phyloP scores from a whole-genome alignment of 2,797 vertebrate genomes.

The Pantherophis vulpinus region DNA sequence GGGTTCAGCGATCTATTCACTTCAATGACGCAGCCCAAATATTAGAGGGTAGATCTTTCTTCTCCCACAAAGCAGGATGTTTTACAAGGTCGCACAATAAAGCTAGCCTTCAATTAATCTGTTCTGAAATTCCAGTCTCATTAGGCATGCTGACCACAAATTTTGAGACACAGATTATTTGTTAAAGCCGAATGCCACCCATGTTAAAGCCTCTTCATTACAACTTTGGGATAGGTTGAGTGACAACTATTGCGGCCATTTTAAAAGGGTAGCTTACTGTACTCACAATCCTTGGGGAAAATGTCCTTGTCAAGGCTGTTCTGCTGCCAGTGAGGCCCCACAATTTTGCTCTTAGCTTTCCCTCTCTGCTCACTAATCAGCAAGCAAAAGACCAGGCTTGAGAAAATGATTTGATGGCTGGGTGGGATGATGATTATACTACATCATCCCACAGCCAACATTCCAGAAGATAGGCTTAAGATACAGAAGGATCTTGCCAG shows the following conservation, averaged over 20 bases:
- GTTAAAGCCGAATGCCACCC: not conserved
- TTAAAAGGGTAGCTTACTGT: fast-evolving
- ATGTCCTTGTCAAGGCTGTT: not conserved
- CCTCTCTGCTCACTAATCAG: not conserved
- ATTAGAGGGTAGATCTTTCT: not conserved
- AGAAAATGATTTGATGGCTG: not conserved
- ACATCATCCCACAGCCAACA: no score
- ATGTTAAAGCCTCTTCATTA: not conserved
- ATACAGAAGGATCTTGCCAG: no score
- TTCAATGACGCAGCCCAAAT: not conserved
- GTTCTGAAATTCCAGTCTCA: not conserved
- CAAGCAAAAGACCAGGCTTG: not conserved
- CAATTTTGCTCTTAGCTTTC: not conserved
- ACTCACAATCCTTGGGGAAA: not conserved
- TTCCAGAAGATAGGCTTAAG: no score
- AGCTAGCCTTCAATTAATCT: not conserved
- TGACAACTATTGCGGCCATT: not conserved
- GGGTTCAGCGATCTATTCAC: not conserved
- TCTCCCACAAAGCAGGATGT: not conserved
- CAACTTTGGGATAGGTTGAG: no score
- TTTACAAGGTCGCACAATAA: not conserved
- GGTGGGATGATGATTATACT: not conserved
- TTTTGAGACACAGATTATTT: not conserved
- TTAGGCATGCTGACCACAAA: not conserved
- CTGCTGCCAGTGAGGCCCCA: not conserved